Base-by-base conservation (phyloP, 1,140 invertebrate species). In the Octopus bimaculoides region DNA sequence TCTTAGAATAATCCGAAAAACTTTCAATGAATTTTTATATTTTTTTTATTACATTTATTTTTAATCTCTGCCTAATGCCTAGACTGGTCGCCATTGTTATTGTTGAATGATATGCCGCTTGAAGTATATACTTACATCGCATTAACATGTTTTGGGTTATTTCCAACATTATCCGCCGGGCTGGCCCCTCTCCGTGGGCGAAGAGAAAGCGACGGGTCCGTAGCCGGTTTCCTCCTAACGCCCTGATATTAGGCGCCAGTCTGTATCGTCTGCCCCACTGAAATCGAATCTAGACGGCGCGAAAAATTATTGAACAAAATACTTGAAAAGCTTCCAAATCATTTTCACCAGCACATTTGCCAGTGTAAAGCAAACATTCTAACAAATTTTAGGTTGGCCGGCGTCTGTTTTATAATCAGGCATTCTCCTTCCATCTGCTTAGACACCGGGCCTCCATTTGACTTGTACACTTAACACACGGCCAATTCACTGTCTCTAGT, bases 281-380 rank as follows among this genome's bases (percentile, higher is more conserved):
- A 71, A 71, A 71, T 71, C 66, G 66, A 71, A 71, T 71, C 66
- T n/a, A 71, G 66, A 71, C 26, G 66, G 66, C 5, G 66, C 66
- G 66, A 71, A 71, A 71, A 71, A 20, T 71, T 71, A 71, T 71
- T 71, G 66, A 71, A 71, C 66, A 71, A 71, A 71, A 71, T 71
- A 71, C 66, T 71, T 71, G 66, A 71, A 71, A 71, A 71, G 66
- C 26, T 71, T 71, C 66, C 66, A 71, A 71, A 71, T 71, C 26
- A 71, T 71, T 71, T 71, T 71, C 66, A 71, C 66, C 66, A 71
- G 26, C 66, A 71, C 66, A 71, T 71, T 71, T 71, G 66, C 66
- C 66, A 20, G 66, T 20, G 17, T 71, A 71, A 71, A 71, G 26
- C 66, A 71, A 71, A 71, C 66, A 71, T 71, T 20, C 66, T n/a